phyloP scores from a whole-genome alignment of 2,113 vertebrate species.

The Datnioides undecimradiatus region DNA sequence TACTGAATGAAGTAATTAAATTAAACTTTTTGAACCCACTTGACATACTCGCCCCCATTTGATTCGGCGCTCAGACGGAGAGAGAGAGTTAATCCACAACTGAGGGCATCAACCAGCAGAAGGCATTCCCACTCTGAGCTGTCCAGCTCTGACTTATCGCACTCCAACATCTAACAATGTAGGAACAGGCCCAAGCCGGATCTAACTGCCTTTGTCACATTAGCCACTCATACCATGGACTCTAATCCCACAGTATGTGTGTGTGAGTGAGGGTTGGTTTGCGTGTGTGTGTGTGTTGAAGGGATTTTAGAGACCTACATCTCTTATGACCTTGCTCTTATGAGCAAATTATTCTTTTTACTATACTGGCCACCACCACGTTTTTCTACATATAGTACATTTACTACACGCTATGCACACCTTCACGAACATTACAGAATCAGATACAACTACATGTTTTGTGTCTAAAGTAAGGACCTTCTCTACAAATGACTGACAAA shows the following conservation, averaged over 20 bases:
- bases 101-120: constrained; percentile 25
- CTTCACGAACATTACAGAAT: neutral
- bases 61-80: constrained; percentile 24
- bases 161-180: constrained; percentile 61
- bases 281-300: neutral
- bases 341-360: constrained; percentile 30
- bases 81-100: constrained; percentile 55
- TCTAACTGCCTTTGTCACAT: constrained; percentile 57
- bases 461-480: neutral
- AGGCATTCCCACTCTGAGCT: constrained; percentile 37
- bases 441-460: neutral
- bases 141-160: constrained; percentile 57
- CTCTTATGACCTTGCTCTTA: constrained; percentile 16
- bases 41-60: too few relatives aligned
- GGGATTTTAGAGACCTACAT: constrained; percentile 28
- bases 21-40: neutral
- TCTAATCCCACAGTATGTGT: constrained; percentile 40
- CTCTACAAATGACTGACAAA: neutral
- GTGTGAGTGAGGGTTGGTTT: constrained; percentile 39
- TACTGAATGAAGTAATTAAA: neutral
- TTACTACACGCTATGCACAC: neutral
- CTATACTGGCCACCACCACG: neutral
- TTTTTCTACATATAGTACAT: neutral
- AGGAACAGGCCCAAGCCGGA: constrained; percentile 59
- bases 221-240: constrained; percentile 48